These are phyloP conservation scores for Tringa solitaria DNA, from an alignment of 2,113 vertebrate species.

Conservation along the genomic window DNA sequence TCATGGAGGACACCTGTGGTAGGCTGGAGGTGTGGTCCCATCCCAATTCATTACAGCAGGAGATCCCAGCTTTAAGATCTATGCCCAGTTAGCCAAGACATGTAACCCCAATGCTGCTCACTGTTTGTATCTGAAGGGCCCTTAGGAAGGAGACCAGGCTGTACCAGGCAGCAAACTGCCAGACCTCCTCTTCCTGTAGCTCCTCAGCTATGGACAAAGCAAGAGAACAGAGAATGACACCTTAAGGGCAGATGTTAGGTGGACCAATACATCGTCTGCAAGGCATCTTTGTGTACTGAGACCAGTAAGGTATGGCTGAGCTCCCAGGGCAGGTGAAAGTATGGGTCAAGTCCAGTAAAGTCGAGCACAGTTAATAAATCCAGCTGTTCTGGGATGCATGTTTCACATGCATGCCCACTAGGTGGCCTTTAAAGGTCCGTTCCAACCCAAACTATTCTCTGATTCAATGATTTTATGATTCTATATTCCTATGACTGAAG, in stretches of 20 bases:
- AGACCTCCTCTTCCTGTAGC: neutral
- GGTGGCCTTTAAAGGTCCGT: neutral
- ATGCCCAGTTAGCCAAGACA: neutral
- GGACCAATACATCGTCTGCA: neutral
- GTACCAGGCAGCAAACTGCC: neutral
- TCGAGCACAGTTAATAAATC: neutral
- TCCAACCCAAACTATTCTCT: neutral
- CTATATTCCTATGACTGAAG: neutral
- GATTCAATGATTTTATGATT: neutral
- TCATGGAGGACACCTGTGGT: neutral
- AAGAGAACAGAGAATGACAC: neutral
- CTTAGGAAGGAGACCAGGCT: neutral
- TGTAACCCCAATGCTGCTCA: neutral
- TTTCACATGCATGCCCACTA: neutral
- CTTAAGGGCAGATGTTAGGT: neutral
- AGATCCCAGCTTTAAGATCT: neutral
- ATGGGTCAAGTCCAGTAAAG: neutral
- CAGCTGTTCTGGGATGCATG: rapidly evolving
- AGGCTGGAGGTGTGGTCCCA: neutral
- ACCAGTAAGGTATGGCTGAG: neutral
- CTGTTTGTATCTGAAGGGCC: neutral
- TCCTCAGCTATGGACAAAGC: neutral
- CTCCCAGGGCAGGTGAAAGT: neutral
- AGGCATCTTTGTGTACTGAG: neutral
- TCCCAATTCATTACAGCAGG: neutral